Percentiles rank a stretch among this genome's conserved stretches.
These are phyloP conservation scores for Pemphigus obesinymphae DNA, from an alignment of 1,140 invertebrate species.

Conservation along the genomic window DNA sequence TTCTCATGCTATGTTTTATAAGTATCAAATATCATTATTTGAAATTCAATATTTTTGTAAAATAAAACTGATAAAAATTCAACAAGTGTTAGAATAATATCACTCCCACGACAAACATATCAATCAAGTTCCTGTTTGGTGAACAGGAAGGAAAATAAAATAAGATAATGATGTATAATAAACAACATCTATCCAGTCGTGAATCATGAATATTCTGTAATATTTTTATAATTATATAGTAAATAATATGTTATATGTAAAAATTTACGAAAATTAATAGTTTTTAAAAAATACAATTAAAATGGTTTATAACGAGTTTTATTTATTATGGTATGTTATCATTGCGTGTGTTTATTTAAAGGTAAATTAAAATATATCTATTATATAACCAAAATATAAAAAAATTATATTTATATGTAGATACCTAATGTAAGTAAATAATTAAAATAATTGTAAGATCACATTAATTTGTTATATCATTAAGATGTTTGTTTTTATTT, in stretches of 20 bases:
- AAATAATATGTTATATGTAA: neutral
- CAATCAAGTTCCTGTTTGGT: conserved; percentile 26
- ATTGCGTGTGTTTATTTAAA: neutral
- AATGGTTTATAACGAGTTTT: conserved; percentile 1
- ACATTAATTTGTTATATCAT: no score
- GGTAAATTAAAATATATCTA: neutral
- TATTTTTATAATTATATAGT: no score
- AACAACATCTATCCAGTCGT: neutral
- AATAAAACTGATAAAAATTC: conserved; percentile 14
- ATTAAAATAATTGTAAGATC: neutral
- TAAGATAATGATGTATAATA: conserved; percentile 12
- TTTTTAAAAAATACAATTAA: neutral
- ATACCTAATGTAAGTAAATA: neutral
- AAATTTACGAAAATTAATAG: neutral
- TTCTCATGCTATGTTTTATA: no score
- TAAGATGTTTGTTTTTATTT: no score
- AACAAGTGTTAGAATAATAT: neutral
- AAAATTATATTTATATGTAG: no score
- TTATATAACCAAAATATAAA: no score
- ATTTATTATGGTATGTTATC: neutral
- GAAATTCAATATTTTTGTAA: neutral
- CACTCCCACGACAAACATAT: conserved; percentile 23
- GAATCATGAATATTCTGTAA: neutral
- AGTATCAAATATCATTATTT: no score
- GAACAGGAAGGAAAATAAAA: conserved; percentile 28